Percentiles rank a stretch among this genome's conserved stretches.
Conservation (phyloP, 2,888 invertebrate genomes). For the Slavum lentiscoides region DNA sequence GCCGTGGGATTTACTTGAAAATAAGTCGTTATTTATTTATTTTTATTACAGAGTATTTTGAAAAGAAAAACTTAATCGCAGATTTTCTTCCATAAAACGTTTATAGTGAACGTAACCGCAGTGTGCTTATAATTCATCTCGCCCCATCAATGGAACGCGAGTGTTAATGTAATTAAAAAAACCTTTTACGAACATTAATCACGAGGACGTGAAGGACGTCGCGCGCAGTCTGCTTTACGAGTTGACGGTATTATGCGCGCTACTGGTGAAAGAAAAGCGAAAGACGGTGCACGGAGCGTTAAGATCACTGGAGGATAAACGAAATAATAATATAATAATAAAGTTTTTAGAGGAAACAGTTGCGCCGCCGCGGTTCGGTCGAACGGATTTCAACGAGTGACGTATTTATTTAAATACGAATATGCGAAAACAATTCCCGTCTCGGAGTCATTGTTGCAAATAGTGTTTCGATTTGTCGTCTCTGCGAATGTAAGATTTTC, state of each 20-base stretch:
- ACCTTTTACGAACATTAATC: conserved; percentile 33
- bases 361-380: too few species aligned
- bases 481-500: too few species aligned
- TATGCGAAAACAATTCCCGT: neutral
- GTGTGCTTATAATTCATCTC: conserved; percentile 1
- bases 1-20: neutral
- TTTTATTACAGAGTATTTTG: neutral
- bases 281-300: neutral
- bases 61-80: conserved; percentile 13
- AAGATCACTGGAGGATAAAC: conserved; percentile 9
- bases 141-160: conserved; percentile 1
- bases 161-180: conserved; percentile 30
- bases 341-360: conserved; percentile 19
- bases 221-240: too few species aligned
- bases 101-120: neutral
- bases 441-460: too few species aligned
- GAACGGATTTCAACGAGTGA: neutral
- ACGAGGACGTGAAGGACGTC: conserved; percentile 20
- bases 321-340: neutral
- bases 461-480: too few species aligned
- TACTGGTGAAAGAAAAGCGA: neutral
- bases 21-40: neutral
- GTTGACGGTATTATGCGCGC: too few species aligned
- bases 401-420: conserved; percentile 9
- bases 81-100: conserved; percentile 17